Evolutionary conservation across 2,888 invertebrate species (phyloP).

Genomic region (Acanthoscelides obtectus): DNA sequence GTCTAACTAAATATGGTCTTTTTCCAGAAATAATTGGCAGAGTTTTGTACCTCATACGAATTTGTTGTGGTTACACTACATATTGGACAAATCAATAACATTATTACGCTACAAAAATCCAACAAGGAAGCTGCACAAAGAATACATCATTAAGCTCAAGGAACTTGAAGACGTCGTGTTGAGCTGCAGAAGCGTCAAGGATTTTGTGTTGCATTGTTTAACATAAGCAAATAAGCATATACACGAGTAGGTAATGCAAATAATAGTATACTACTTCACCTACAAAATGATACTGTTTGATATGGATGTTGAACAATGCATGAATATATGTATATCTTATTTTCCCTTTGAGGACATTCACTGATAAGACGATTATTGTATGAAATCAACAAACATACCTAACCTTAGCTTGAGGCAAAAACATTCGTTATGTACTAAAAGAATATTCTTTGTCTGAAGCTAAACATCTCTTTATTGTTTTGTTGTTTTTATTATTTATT

Average conservation of each 20-base stretch:
- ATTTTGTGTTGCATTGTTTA: slow-evolving; percentile 47
- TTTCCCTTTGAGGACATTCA: no score
- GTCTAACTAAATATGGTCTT: no score
- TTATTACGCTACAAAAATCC: slow-evolving; percentile 63
- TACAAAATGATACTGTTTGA: not conserved
- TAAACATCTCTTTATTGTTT: no score
- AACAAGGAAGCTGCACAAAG: slow-evolving; percentile 58
- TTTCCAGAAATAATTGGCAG: slow-evolving; percentile 79
- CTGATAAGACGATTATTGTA: no score
- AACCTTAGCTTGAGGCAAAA: no score
- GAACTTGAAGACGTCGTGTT: slow-evolving; percentile 55
- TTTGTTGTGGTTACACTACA: slow-evolving; percentile 87
- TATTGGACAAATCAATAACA: slow-evolving; percentile 71
- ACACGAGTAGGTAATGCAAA: not conserved
- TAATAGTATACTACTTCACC: not conserved
- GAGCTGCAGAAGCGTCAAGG: slow-evolving; percentile 55
- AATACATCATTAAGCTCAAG: slow-evolving; percentile 53
- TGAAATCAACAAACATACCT: no score
- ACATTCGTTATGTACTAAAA: no score
- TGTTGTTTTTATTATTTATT: no score
- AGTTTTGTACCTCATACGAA: slow-evolving; percentile 80
- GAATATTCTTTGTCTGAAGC: no score
- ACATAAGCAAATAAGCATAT: not conserved
- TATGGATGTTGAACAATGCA: no score
- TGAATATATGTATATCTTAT: no score